Percentiles rank a stretch among this genome's conserved stretches.
phyloP scores from a whole-genome alignment of 2,113 vertebrate species.

The Petroica traversi region DNA sequence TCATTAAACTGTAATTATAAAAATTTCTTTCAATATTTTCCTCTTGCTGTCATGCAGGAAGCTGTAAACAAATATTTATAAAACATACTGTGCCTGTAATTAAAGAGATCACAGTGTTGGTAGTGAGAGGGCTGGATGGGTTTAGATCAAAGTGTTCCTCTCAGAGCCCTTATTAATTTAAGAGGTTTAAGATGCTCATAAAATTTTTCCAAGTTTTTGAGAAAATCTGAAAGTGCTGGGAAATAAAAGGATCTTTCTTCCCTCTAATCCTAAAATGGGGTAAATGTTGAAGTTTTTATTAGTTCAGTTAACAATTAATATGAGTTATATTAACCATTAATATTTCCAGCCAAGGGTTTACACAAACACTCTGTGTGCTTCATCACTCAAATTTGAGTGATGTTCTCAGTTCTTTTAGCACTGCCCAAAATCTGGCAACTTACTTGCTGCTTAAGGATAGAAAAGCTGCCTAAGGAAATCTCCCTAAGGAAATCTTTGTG shows the following conservation, averaged over 20 bases:
- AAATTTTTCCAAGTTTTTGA: neutral
- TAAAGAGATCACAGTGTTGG: neutral
- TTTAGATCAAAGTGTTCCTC: neutral
- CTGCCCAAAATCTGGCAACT: neutral
- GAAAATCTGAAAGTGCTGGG: neutral
- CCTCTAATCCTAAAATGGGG: neutral
- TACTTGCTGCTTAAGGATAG: neutral
- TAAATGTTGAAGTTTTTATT: neutral
- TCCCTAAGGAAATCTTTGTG: neutral
- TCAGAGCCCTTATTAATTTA: neutral
- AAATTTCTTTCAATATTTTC: conserved; percentile 28
- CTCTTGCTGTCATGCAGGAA: neutral
- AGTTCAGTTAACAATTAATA: neutral
- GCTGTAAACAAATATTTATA: conserved; percentile 48
- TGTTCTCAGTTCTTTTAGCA: neutral
- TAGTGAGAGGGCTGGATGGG: neutral
- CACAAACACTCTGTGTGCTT: neutral
- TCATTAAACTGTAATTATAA: conserved; percentile 47
- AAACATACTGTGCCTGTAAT: conserved; percentile 28
- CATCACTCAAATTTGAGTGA: accelerated
- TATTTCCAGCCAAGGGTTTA: neutral
- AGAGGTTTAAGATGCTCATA: neutral
- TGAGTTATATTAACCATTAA: neutral
- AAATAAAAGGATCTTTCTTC: neutral
- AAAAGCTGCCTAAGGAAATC: neutral